Percentiles rank a stretch among this genome's conserved stretches.
phyloP scores from a whole-genome alignment of 1,140 invertebrate species.

The Pygmarrhopalites habei region DNA sequence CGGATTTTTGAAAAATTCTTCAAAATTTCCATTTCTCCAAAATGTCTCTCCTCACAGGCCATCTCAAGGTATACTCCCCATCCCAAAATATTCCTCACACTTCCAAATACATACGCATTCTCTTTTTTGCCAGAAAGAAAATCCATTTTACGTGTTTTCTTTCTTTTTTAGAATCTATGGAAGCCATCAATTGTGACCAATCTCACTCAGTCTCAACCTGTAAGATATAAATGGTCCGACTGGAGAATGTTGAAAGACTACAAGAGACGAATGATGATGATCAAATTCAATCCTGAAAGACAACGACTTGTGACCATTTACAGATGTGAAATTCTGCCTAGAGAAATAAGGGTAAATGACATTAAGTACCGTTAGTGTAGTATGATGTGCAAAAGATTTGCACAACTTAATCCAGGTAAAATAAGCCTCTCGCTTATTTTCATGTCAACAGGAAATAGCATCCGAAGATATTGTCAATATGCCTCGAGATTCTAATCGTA shows the following conservation, averaged over 20 bases:
- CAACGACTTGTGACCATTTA: slow-evolving; percentile 66
- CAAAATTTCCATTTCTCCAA: not conserved
- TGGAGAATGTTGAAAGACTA: slow-evolving; percentile 73
- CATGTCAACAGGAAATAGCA: slow-evolving; percentile 57
- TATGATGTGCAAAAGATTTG: not conserved
- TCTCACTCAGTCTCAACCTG: too few relatives aligned
- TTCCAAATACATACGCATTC: too few relatives aligned
- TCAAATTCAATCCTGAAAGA: slow-evolving; percentile 62
- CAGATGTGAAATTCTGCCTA: slow-evolving; percentile 71
- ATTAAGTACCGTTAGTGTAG: not conserved
- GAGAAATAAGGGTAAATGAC: slow-evolving; percentile 53
- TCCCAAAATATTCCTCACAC: too few relatives aligned
- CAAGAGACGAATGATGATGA: slow-evolving; percentile 63
- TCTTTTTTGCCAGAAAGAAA: too few relatives aligned
- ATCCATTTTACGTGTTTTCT: too few relatives aligned
- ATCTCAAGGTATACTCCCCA: too few relatives aligned
- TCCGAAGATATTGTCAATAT: slow-evolving; percentile 64
- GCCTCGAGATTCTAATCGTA: slow-evolving; percentile 61
- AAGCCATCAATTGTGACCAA: not conserved
- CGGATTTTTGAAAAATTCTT: too few relatives aligned
- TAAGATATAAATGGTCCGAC: slow-evolving; percentile 54
- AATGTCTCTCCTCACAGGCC: not conserved
- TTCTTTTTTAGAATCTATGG: slow-evolving; percentile 8
- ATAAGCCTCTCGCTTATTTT: too few relatives aligned
- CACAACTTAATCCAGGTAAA: too few relatives aligned